These are phyloP conservation scores for Aphidius colemani DNA, from an alignment of 2,888 invertebrate species.

Conservation along the genomic window DNA sequence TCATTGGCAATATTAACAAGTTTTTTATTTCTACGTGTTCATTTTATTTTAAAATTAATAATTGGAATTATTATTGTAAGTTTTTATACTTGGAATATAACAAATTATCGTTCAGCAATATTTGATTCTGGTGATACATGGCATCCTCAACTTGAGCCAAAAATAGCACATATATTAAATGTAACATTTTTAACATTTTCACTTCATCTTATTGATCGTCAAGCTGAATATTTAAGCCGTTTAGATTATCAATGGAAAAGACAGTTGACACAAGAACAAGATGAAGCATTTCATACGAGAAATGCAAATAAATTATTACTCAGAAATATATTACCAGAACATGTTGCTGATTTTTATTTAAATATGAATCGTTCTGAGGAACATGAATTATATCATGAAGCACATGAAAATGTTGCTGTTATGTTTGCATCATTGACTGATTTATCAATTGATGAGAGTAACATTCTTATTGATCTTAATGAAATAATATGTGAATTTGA, in stretches of 20 bases:
- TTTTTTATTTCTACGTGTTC: constrained; percentile 84
- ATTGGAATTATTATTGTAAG: constrained; percentile 70
- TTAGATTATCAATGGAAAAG: constrained; percentile 84
- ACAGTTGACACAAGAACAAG: constrained; percentile 77
- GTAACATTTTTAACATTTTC: constrained; percentile 76
- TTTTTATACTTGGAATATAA: constrained; percentile 73
- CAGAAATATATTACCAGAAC: constrained; percentile 89
- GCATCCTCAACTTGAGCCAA: constrained; percentile 72
- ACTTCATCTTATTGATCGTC: constrained; percentile 84
- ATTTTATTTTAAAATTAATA: constrained; percentile 79
- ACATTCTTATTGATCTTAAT: constrained; percentile 74
- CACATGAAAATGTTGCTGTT: constrained; percentile 87
- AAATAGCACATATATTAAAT: constrained; percentile 75
- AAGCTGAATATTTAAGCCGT: constrained; percentile 87
- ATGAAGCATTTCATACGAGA: constrained; percentile 83
- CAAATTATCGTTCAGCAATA: constrained; percentile 64
- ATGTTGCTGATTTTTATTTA: constrained; percentile 84
- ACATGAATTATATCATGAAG: constrained; percentile 81
- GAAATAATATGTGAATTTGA: constrained; percentile 94
- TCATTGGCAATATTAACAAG: constrained; percentile 70
- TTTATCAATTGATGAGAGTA: constrained; percentile 68
- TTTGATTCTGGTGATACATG: constrained; percentile 70
- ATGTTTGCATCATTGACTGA: constrained; percentile 95
- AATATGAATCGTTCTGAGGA: constrained; percentile 72
- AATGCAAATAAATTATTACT: constrained; percentile 87